Evolutionary conservation across 2,797 vertebrate species (phyloP).

Genomic region (Pelochelys cantorii): DNA sequence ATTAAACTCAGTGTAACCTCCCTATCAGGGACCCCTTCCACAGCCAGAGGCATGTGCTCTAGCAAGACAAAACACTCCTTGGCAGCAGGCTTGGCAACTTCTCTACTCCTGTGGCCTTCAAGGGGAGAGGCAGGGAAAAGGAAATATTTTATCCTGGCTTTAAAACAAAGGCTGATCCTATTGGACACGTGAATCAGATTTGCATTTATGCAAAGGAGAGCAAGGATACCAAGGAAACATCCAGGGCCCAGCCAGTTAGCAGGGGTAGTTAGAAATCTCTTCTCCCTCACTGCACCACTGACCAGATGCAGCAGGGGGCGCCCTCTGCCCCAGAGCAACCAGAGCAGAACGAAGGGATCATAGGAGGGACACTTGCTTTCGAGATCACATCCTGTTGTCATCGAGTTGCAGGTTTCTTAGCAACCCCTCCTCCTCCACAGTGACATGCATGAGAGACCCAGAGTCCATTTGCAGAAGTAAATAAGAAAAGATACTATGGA

Average conservation of each 20-base stretch:
- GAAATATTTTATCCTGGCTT: neutral
- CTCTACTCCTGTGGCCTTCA: neutral
- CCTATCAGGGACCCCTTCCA: neutral
- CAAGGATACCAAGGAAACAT: neutral
- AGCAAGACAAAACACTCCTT: neutral
- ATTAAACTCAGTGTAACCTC: no score
- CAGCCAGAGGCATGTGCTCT: neutral
- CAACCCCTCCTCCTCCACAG: neutral
- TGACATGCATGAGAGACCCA: neutral
- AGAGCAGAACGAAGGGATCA: neutral
- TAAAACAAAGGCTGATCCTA: neutral
- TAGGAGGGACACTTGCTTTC: neutral
- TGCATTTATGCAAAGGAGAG: neutral
- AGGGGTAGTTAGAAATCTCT: neutral
- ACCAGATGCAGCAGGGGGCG: neutral
- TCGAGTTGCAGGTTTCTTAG: neutral
- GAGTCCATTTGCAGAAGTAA: neutral
- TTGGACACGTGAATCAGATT: neutral
- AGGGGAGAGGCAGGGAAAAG: neutral
- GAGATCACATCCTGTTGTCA: neutral
- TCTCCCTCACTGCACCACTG: neutral
- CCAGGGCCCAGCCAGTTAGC: neutral
- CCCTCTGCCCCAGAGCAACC: neutral
- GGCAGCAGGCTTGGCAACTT: neutral
- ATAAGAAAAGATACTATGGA: neutral